Evolutionary conservation across 2,797 vertebrate species (phyloP).

Genomic region (Peromyscus aztecus): DNA sequence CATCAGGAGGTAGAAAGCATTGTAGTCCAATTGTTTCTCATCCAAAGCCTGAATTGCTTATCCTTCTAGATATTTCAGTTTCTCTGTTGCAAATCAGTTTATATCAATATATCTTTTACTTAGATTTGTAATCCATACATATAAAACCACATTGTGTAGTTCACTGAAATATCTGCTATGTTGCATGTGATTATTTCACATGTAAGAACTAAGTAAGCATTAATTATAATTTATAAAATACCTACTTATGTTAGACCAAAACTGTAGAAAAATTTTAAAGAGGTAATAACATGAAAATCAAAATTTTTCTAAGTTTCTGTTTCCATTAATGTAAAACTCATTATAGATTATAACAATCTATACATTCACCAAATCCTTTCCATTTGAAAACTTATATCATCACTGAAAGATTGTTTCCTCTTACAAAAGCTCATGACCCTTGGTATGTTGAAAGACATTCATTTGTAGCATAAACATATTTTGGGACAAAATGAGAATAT

Average conservation of each 20-base stretch:
- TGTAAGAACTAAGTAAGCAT: not conserved
- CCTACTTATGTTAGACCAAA: not conserved
- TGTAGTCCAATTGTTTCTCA: not conserved
- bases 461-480: not conserved
- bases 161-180: not conserved
- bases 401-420: not conserved
- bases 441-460: not conserved
- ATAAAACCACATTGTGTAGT: not conserved
- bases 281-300: not conserved
- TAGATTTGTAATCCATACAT: not conserved
- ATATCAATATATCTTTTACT: not conserved
- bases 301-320: not conserved
- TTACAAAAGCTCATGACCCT: not conserved
- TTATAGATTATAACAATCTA: not conserved
- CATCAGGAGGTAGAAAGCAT: not conserved
- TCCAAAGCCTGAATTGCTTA: not conserved
- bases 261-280: not conserved
- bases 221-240: not conserved
- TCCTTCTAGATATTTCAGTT: not conserved
- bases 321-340: not conserved
- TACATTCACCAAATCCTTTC: not conserved
- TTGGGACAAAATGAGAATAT: not conserved
- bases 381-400: not conserved
- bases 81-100: not conserved
- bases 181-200: not conserved